These are phyloP conservation scores for Pteromalus puparum DNA, from an alignment of 1,140 invertebrate species.

Conservation along the genomic window DNA sequence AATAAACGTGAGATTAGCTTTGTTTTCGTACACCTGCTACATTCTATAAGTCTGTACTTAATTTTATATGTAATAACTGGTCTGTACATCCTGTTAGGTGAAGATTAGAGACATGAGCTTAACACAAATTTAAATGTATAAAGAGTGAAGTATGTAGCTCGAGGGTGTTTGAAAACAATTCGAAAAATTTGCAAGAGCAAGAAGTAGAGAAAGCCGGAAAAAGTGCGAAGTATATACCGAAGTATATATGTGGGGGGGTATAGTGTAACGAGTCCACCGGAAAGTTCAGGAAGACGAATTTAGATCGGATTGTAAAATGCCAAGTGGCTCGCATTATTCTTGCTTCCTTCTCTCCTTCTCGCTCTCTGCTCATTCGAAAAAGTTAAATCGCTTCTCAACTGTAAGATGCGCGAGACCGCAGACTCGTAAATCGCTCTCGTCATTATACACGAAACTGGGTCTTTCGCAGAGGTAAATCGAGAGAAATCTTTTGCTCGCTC, in stretches of 20 bases:
- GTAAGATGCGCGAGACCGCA: not conserved
- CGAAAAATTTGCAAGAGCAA: not conserved
- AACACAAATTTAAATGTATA: too few relatives aligned
- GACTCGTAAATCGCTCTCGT: slow-evolving; percentile 1
- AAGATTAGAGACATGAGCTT: too few relatives aligned
- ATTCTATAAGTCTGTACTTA: too few relatives aligned
- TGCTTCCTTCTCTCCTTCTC: not conserved
- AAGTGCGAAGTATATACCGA: too few relatives aligned
- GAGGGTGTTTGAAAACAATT: not conserved
- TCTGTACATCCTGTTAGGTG: too few relatives aligned
- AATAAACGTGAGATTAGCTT: slow-evolving; percentile 10
- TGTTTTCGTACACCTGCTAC: not conserved
- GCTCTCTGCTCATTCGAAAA: not conserved
- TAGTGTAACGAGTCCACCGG: not conserved
- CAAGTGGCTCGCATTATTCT: slow-evolving; percentile 2
- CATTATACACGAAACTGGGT: not conserved
- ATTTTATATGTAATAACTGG: too few relatives aligned
- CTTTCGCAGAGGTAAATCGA: not conserved
- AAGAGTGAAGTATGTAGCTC: too few relatives aligned
- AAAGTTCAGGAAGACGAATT: not conserved
- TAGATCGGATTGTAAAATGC: slow-evolving; percentile 5
- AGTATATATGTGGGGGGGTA: too few relatives aligned
- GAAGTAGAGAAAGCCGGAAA: too few relatives aligned
- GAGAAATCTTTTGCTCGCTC: not conserved
- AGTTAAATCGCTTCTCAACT: not conserved